Evolutionary conservation across 53 echinoderm and acorn worm species (phyloP).

Genomic region (Paracentrotus lividus): DNA sequence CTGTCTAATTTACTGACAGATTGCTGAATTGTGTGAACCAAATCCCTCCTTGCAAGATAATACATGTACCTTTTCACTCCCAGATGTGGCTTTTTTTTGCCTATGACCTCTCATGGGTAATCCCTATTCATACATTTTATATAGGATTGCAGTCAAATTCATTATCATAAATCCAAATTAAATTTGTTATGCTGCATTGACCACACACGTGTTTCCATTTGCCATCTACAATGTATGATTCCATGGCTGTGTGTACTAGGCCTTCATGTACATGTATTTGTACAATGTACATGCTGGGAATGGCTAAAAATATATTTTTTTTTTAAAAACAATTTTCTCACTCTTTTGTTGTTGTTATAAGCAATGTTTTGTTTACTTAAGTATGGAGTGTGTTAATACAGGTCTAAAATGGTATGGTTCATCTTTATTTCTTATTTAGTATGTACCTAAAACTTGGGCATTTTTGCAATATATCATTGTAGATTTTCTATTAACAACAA

Average conservation of each 20-base stretch:
- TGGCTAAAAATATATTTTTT: too few species aligned
- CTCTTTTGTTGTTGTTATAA: too few species aligned
- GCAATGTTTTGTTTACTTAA: too few species aligned
- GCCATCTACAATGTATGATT: background rate
- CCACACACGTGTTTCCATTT: constrained; percentile 25
- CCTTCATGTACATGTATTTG: background rate
- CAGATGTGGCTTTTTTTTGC: background rate
- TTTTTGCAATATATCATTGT: too few species aligned
- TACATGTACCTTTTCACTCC: background rate
- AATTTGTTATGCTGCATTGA: constrained; percentile 10
- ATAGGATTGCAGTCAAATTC: constrained; percentile 38
- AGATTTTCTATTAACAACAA: too few species aligned
- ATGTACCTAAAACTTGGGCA: too few species aligned
- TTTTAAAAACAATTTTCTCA: too few species aligned
- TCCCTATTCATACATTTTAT: constrained; percentile 39
- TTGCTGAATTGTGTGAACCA: background rate
- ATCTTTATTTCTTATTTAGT: too few species aligned
- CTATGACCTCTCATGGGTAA: background rate
- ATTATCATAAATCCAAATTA: constrained; percentile 58
- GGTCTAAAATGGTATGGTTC: too few species aligned
- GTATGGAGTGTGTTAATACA: too few species aligned
- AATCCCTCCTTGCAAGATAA: background rate
- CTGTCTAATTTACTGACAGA: background rate
- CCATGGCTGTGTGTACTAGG: background rate
- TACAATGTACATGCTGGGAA: background rate